Evolutionary conservation across 2,113 vertebrate genomes (phyloP).

Genomic region (Poeciliopsis turrubarensis): DNA sequence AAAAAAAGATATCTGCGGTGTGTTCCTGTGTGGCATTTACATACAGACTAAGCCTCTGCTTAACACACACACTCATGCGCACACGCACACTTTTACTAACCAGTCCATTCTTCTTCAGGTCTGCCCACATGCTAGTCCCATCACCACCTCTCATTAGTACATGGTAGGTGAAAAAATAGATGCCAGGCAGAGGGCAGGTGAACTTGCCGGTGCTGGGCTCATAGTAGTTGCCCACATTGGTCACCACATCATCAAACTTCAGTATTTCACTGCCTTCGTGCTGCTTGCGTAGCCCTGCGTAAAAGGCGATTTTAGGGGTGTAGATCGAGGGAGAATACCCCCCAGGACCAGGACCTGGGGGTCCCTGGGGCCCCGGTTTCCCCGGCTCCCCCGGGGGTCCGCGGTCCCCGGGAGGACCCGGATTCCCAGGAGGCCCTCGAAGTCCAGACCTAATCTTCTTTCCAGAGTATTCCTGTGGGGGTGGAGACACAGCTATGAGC

Average conservation of each 20-base stretch:
- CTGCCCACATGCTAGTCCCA: constrained; percentile 97
- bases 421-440: constrained; percentile 85
- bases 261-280: constrained; percentile 94
- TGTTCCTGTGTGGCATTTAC: constrained; percentile 43
- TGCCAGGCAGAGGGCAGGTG: constrained; percentile 94
- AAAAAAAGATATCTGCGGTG: constrained; percentile 16
- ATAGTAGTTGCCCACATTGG: constrained; percentile 97
- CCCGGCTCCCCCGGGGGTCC: constrained; percentile 91
- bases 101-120: constrained; percentile 94
- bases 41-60: constrained; percentile 14
- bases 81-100: constrained; percentile 73
- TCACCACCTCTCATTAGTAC: constrained; percentile 97
- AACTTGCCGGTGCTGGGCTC: constrained; percentile 96
- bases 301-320: constrained; percentile 95
- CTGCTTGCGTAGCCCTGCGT: constrained; percentile 91
- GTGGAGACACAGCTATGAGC: constrained; percentile 82
- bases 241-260: constrained; percentile 96
- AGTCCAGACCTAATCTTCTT: constrained; percentile 87
- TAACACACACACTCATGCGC: background rate
- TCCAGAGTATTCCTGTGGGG: constrained; percentile 85
- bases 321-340: constrained; percentile 90
- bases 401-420: constrained; percentile 84
- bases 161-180: constrained; percentile 98
- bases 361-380: constrained; percentile 89
- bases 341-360: constrained; percentile 88